These are phyloP conservation scores for Rhinichthys osculus DNA, from an alignment of 2,797 vertebrate species.

Conservation along the genomic window DNA sequence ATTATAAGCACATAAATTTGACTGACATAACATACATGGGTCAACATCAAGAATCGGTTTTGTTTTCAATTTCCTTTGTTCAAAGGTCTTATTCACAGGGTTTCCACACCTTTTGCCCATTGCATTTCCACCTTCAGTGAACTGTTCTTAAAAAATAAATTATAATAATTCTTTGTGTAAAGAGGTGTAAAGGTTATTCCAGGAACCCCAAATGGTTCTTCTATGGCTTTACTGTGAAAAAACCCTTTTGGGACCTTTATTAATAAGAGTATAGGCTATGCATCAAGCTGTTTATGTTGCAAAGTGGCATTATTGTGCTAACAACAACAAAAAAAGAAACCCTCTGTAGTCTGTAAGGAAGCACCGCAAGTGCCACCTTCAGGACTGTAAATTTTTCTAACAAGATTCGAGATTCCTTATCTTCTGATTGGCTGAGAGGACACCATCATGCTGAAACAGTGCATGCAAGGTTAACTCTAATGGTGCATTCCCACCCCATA, in stretches of 20 bases:
- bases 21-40: background rate
- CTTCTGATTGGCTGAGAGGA: conserved; percentile 1
- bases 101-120: background rate
- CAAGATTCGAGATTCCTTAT: background rate
- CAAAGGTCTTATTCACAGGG: background rate
- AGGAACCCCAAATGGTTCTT: too few relatives aligned
- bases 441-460: background rate
- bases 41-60: background rate
- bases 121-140: background rate
- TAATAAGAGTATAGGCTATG: background rate
- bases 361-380: background rate
- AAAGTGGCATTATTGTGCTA: background rate
- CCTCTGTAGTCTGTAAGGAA: background rate
- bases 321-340: background rate
- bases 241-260: background rate
- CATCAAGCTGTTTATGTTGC: background rate
- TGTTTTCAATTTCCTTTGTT: background rate
- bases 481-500: conserved; percentile 4
- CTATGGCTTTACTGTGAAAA: too few relatives aligned
- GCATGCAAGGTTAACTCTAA: conserved; percentile 18
- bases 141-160: too few relatives aligned
- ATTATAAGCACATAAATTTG: background rate
- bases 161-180: too few relatives aligned
- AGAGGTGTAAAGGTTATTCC: too few relatives aligned
- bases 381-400: background rate